Evolutionary conservation across 2,888 invertebrate species (phyloP).

Genomic region (Drosophila atroscutellata): DNA sequence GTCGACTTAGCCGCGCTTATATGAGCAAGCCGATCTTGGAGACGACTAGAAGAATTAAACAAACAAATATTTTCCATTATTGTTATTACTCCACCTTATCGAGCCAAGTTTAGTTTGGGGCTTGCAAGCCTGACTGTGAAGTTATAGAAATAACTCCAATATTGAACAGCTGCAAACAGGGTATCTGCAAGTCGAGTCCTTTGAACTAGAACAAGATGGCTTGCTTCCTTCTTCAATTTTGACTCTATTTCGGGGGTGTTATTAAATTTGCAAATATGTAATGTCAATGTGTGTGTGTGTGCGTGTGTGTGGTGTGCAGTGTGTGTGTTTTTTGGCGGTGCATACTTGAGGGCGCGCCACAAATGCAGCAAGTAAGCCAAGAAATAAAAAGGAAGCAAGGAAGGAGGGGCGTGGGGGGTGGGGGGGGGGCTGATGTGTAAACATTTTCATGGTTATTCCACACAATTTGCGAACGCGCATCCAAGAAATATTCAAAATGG

Average conservation of each 20-base stretch:
- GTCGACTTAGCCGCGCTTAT: not conserved
- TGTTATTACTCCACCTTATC: no score
- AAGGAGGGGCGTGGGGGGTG: constrained; percentile 12
- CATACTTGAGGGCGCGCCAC: constrained; percentile 53
- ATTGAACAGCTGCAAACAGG: not conserved
- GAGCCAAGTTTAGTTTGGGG: no score
- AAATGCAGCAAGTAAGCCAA: constrained; percentile 42
- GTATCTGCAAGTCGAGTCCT: not conserved
- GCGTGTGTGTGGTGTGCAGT: not conserved
- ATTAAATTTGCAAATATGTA: constrained; percentile 72
- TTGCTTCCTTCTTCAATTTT: constrained; percentile 1
- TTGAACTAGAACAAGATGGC: not conserved
- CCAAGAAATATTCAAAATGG: constrained; percentile 60
- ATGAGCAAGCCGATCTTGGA: not conserved
- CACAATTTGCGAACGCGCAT: constrained; percentile 60
- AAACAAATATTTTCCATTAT: no score
- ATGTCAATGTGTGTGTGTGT: constrained; percentile 38
- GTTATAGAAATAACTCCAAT: not conserved
- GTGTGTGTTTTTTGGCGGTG: constrained; percentile 40
- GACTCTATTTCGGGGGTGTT: constrained; percentile 32
- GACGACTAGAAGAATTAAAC: no score
- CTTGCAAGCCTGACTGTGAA: no score
- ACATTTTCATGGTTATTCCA: constrained; percentile 76
- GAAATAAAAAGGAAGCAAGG: not conserved
- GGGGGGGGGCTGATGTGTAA: constrained; percentile 55